Evolutionary conservation across 2,113 vertebrate genomes (phyloP), one percentile per base, ranked within the genome.

Genomic region (Cheirogaleus medius): DNA sequence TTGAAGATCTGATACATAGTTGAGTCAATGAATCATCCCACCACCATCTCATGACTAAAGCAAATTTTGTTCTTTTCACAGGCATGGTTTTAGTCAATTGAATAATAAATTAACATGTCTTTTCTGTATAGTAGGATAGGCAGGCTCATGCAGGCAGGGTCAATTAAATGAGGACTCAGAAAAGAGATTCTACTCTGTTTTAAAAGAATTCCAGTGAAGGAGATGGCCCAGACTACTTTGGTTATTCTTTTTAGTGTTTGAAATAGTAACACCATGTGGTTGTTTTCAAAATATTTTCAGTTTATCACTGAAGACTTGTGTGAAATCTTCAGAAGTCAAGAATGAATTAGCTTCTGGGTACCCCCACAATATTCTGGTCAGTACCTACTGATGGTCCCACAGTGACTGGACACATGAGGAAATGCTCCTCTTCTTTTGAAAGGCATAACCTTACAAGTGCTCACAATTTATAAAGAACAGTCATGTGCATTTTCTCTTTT

Each of bases 1-100:
- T 93, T 95, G 74, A 94, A 87, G 74, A 96, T 23, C 21, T 86
- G 91, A 97, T 85, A 88, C 23, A 66, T 56, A 73, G 88, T 95
- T 71, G 74, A 96, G 88, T 96, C 78, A 1, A 1, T 97, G 80
- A 78, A 18, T 96, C 94, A 87, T 91, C 96, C 87, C 49, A 74
- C 74, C 44, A 47, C 87, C 94, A 97, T 93, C 34, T 91, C n/a
- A 37, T 84, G 98, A 90, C 76, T 94, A 90, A 97, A 97, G 89
- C 42, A 97, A 97, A 77, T 77, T 58, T 95, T 96, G 84, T 92
- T 54, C 69, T 97, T 98, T 98, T 92, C 90, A 17, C 21, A 74
- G 56, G 27, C 90, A 91, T 83, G 60, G 54, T 83, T 97, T 96
- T 92, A 97, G 91, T 58, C 78, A 81, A 91, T 94, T 94, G 37